Percentiles rank a stretch among this genome's conserved stretches.
phyloP scores from a whole-genome alignment of 2,888 invertebrate species.

The Folsomia manolachei region DNA sequence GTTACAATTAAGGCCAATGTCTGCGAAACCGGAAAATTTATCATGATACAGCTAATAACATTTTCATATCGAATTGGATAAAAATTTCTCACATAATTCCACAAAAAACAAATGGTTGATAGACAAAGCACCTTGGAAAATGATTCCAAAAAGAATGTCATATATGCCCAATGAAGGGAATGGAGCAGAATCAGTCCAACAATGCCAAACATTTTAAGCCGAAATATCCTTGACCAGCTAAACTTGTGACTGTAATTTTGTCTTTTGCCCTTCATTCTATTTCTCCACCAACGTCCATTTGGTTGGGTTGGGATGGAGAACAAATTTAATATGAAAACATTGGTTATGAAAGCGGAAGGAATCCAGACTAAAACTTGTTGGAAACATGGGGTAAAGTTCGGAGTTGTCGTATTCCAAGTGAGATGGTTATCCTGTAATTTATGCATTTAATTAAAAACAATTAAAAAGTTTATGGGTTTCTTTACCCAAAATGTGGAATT shows the following conservation, averaged over 20 bases:
- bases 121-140: too few relatives aligned
- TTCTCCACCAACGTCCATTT: neutral
- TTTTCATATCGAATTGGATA: neutral
- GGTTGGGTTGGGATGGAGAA: neutral
- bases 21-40: neutral
- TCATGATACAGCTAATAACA: neutral
- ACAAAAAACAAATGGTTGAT: neutral
- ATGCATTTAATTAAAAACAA: too few relatives aligned
- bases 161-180: neutral
- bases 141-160: neutral
- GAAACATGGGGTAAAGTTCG: constrained; percentile 86
- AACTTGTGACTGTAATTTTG: too few relatives aligned
- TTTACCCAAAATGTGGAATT: neutral
- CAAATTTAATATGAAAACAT: constrained; percentile 49
- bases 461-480: too few relatives aligned
- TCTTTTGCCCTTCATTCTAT: neutral
- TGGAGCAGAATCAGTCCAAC: neutral
- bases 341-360: constrained; percentile 81
- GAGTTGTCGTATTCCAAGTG: constrained; percentile 66
- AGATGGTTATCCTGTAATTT: constrained; percentile 42
- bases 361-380: constrained; percentile 84
- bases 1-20: neutral
- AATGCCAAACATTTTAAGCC: neutral
- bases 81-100: neutral
- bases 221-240: neutral